Base-by-base conservation (phyloP, 2,797 vertebrate genomes). In the Melanotaenia trifasciata region DNA sequence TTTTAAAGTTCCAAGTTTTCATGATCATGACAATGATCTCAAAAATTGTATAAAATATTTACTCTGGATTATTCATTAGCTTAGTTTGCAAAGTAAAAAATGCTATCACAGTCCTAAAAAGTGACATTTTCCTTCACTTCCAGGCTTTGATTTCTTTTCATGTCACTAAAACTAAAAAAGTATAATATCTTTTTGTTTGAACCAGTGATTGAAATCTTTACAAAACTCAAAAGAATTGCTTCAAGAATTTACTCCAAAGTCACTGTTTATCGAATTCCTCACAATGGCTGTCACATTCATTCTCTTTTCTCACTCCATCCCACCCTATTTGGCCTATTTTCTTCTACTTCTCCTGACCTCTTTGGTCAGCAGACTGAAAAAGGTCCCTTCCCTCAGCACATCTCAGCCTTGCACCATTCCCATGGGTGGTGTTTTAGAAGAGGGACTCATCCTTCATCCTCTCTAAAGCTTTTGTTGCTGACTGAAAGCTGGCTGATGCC, bases 401-500 rank as follows among this genome's bases (percentile, higher is more conserved):
- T 83, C 82, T 69, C 74, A 43, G 67, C 62, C 67, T 64, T 79
- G 74, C 85, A 62, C 59, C 87, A 89, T 92, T 91, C 90, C 86
- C 88, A 90, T 89, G 88, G 84, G 74, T 62, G 85, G 85, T 89
- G 90, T 92, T 85, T 78, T 28, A 33, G 61, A 32, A 83, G 80
- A 38, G 59, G 79, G 79, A 84, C 80, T 84, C 91, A 87, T 91
- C 89, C 88, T 84, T 92, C 91, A 90, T 85, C 90, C 89, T 70
- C 89, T 92, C 89, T 81, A 83, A 91, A 88, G 67, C 93, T 85
- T 95, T 95, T 95, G 93, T 95, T 43, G 72, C 9, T 0, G 20
- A 1, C 85, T 94, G 90, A 94, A 94, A 92, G 92, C 92, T 80
- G 84, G 86, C 84, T 78, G 80, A 91, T 91, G 92, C 91, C 70